Evolutionary conservation across 2,113 vertebrate genomes (phyloP), one percentile per base, ranked within the genome.

Genomic region (Callaeas wilsoni): DNA sequence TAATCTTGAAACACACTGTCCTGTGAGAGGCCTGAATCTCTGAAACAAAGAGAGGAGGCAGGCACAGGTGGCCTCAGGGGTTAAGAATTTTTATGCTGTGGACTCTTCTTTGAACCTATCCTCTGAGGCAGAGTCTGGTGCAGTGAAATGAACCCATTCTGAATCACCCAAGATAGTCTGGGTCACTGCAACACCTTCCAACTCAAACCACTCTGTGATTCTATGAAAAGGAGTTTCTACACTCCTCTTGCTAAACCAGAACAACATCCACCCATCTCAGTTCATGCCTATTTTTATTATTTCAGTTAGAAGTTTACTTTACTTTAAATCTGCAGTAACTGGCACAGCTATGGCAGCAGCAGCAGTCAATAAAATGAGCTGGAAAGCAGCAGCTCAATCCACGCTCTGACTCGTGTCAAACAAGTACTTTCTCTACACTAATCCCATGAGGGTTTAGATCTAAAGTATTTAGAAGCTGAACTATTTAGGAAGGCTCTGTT

Each of bases 401-500:
- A 41, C 6, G 32, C 41, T 86, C 67, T 49, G 89, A 89, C 52
- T 91, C 53, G 62, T 21, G 42, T 39, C 1, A 2, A 85, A 47
- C 52, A 78, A 59, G 41, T 49, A 59, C 65, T 68, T 78, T 56
- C 82, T 73, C 71, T 84, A 12, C 20, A 25, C 26, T 91, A 93
- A 81, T 86, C 49, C 35, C 78, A 65, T 10, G 37, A 67, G 82
- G 39, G 25, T 84, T 94, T 81, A 68, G 81, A 92, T 74, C 56
- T 78, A 39, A 89, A 82, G 78, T 91, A 55, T 93, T 95, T 78
- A 78, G 62, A 49, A 79, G 71, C 9, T 7, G 50, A 90, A 76
- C 57, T 92, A 41, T 95, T 95, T 91, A 73, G 64, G 87, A 83
- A 71, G 42, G 64, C 47, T 90, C 53, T 94, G 84, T 21, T 73